Percentiles rank a stretch among this genome's conserved stretches.
phyloP scores from a whole-genome alignment of 2,113 vertebrate species.

The Dromas ardeola region DNA sequence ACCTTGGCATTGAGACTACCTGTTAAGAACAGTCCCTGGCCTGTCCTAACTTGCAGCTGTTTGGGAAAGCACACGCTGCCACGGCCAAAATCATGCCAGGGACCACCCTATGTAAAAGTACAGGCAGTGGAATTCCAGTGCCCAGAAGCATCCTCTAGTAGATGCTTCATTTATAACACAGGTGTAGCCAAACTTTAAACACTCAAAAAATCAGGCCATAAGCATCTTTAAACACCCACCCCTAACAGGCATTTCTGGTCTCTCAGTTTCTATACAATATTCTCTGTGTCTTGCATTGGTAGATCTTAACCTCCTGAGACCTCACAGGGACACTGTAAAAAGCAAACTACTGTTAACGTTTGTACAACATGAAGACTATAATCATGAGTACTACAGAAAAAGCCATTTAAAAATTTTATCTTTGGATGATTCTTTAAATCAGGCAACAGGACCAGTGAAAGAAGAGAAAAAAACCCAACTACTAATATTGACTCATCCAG shows the following conservation, averaged over 20 bases:
- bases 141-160: neutral
- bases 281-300: neutral
- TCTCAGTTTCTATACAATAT: neutral
- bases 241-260: neutral
- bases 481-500: neutral
- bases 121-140: neutral
- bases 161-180: neutral
- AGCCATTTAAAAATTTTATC: neutral
- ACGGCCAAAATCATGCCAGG: neutral
- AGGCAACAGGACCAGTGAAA: neutral
- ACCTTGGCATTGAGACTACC: neutral
- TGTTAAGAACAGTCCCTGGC: neutral
- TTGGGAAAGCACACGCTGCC: neutral
- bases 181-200: neutral
- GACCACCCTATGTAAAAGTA: neutral
- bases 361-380: neutral
- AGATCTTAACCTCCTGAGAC: neutral
- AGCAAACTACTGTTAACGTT: neutral
- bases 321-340: neutral
- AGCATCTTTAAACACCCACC: neutral
- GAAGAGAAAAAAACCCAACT: neutral
- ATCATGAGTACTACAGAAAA: neutral
- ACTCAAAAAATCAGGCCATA: neutral
- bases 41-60: neutral
- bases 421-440: neutral